Evolutionary conservation across 92 coral and sea anemone genomes (phyloP), one percentile per base, ranked within the genome.

Genomic region (Porites lobata): DNA sequence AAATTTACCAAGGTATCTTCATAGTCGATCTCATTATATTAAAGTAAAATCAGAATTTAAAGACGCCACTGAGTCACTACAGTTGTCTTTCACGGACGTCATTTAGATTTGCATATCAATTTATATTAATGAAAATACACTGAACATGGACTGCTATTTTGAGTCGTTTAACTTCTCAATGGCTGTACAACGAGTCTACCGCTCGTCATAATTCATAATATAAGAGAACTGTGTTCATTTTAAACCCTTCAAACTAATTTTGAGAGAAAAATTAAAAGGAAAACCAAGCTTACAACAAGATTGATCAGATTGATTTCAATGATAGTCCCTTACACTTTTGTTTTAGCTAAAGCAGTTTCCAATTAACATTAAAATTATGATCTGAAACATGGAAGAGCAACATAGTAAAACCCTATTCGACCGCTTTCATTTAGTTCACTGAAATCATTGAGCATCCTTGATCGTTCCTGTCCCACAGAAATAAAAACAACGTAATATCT

Each of bases 101-200:
- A 38, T 38, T 52, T 69, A 54, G 52, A 81, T 81, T 81, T 68
- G 75, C 85, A 81, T 81, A 81, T 26, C 66, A 19, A 53, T 68
- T 69, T 8, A 43, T 19, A 62, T 62, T 77, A 77, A 54, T 81
- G 65, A 24, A 66, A 6, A 51, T 65, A 18, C 17, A 20, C 68
- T 54, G 50, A 68, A 32, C 14, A 65, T 54, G 66, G 47, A 53
- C 47, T 38, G 47, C 47, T 38, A 38, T 38, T 38, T 38, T 38
- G 6, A 38, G 47, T 38, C 47, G 47, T 38, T 38, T 38, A 38
- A 38, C 3, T 38, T 38, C 47, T 38, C 47, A 38, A 4, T 38
- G 47, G 47, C 47, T 38, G 47, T 38, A 38, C 47, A 38, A 38
- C 47, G 5, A 38, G 47, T 38, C 47, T 38, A 24, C 24, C 21